Base-by-base conservation (phyloP, 1,140 invertebrate genomes). In the Anastatus disparis region DNA sequence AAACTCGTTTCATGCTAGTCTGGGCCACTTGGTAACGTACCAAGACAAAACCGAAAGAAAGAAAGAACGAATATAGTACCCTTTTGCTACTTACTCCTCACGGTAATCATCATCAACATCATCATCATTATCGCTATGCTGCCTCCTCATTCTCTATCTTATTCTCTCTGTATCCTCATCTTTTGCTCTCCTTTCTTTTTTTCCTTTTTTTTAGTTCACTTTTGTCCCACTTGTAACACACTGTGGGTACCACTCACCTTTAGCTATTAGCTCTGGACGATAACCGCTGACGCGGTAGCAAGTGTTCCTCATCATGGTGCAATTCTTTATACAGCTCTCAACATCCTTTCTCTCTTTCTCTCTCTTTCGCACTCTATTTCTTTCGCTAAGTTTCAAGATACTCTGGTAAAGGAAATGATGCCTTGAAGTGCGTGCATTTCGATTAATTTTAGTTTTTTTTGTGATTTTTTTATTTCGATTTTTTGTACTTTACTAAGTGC, bases 71-170 rank as follows among this genome's bases (percentile, higher is more conserved):
- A 75, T n/a, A n/a, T 64, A 74, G 74, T 22, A 22, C n/a, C 40
- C n/a, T 61, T 56, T 24, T 22, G 62, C 24, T 63, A 10, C 31
- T n/a, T n/a, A n/a, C 27, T 55, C n/a, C 6, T 15, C 9, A 7
- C 35, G 76, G 78, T 79, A 84, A 84, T 84, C 81, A 84, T 78
- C 82, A 77, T 79, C 79, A 81, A 81, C 81, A 78, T 82, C 82
- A 84, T 84, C 80, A 84, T 82, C 82, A 83, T 84, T 84, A 84
- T 82, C 78, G 72, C 72, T 72, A n/a, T n/a, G 62, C 35, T 76
- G 63, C 76, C 72, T 70, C 46, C 71, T 74, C 69, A 74, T 9
- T 52, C 20, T 35, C 3, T 75, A 71, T 77, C 74, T 76, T 68
- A 29, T 7, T 29, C 35, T 42, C 55, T 58, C 76, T 73, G 74